phyloP scores from a whole-genome alignment of 2,113 vertebrate genomes.

The Rhinoderma darwinii region DNA sequence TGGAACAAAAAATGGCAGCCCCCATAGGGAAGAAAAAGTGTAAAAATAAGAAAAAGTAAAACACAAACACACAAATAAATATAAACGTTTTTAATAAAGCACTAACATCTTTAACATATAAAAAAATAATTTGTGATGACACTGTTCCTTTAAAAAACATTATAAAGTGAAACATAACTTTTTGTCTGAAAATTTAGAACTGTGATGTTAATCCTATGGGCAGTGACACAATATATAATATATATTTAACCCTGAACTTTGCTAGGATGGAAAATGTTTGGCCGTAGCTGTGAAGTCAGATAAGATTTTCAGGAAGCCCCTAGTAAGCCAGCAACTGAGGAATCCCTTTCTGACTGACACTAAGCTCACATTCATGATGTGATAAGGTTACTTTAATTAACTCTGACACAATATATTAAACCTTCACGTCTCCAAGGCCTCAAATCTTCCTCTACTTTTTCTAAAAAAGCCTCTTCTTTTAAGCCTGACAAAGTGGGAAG shows the following conservation, averaged over 20 bases:
- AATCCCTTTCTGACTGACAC: slow-evolving; percentile 32
- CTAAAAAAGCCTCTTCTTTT: not conserved
- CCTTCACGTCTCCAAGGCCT: slow-evolving; percentile 14
- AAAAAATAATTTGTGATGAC: too few species aligned
- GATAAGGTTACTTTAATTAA: slow-evolving; percentile 49
- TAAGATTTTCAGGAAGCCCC: slow-evolving; percentile 26
- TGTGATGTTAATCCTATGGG: not conserved
- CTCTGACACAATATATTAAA: slow-evolving; percentile 31
- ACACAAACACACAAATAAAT: too few species aligned
- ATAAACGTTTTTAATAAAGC: too few species aligned
- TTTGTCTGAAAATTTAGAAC: not conserved
- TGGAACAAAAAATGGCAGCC: too few species aligned
- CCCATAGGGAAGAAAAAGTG: too few species aligned
- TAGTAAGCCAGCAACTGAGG: not conserved
- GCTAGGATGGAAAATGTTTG: slow-evolving; percentile 11
- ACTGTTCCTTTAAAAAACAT: too few species aligned
- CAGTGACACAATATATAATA: not conserved
- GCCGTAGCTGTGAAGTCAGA: not conserved
- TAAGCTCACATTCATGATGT: slow-evolving; percentile 15
- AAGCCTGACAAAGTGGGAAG: slow-evolving; percentile 21
- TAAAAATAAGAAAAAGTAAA: too few species aligned
- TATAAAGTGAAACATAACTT: too few species aligned
- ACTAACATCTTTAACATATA: too few species aligned
- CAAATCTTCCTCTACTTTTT: not conserved
- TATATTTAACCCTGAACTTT: slow-evolving; percentile 3